Conservation (phyloP, 2,113 vertebrate genomes). For the Vulpes vulpes region DNA sequence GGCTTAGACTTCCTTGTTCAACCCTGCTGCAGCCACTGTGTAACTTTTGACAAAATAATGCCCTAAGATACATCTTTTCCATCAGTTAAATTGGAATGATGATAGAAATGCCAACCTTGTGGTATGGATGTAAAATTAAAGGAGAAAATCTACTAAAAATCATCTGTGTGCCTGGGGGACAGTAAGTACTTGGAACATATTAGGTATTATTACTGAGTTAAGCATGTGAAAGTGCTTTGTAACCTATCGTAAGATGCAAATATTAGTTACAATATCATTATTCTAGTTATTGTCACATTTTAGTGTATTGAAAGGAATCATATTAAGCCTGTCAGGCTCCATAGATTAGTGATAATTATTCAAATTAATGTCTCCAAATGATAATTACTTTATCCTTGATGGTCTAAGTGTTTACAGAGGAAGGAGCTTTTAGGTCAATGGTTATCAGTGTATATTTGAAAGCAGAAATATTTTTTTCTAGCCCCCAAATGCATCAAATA, state of each 20-base stretch:
- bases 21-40: fast-evolving
- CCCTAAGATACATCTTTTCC: not conserved
- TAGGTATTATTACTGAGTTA: not conserved
- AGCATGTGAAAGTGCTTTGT: not conserved
- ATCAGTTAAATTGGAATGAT: not conserved
- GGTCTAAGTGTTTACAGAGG: not conserved
- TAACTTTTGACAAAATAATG: not conserved
- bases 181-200: not conserved
- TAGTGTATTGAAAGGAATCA: not conserved
- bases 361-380: not conserved
- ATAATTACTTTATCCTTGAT: not conserved
- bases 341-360: not conserved
- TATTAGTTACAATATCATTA: not conserved
- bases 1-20: not conserved
- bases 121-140: not conserved
- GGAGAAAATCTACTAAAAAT: not conserved
- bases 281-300: not conserved
- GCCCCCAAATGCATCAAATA: not conserved
- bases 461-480: not conserved
- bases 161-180: not conserved
- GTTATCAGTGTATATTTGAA: not conserved
- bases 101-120: not conserved
- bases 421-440: not conserved
- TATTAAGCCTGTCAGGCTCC: not conserved
- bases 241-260: not conserved